Evolutionary conservation across 64 coral and sea anemone genomes (phyloP).

Genomic region (Pocillopora verrucosa): DNA sequence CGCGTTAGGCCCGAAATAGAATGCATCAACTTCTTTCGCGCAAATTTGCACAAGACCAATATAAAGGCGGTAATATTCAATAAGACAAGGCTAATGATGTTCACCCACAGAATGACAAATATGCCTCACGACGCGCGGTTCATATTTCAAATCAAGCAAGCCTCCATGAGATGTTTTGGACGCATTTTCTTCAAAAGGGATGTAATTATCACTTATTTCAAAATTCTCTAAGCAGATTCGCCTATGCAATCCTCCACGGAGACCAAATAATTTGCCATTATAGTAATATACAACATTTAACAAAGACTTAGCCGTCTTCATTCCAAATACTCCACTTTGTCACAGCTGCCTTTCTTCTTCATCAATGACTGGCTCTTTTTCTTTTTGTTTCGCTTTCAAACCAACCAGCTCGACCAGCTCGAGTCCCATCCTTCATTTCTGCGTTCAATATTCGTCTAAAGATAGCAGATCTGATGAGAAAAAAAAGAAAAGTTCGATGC

Average conservation of each 20-base stretch:
- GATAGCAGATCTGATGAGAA: too few species aligned
- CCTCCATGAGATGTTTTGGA: slow-evolving; percentile 61
- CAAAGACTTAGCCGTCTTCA: not conserved
- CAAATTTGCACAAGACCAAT: slow-evolving; percentile 27
- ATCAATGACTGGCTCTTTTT: not conserved
- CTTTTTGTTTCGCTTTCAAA: slow-evolving; percentile 5
- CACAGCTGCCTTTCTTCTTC: slow-evolving; percentile 11
- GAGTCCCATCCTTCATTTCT: not conserved
- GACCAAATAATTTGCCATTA: slow-evolving; percentile 44
- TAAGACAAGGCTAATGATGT: slow-evolving; percentile 30
- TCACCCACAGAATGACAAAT: slow-evolving; percentile 42
- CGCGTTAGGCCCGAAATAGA: slow-evolving; percentile 37
- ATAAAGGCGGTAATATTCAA: slow-evolving; percentile 21
- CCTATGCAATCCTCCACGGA: slow-evolving; percentile 36
- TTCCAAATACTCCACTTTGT: slow-evolving; percentile 1
- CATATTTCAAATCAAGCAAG: slow-evolving; percentile 50
- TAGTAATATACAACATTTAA: slow-evolving; percentile 1
- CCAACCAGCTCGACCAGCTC: slow-evolving; percentile 22
- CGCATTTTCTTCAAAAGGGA: slow-evolving; percentile 42
- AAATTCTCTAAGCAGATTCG: not conserved
- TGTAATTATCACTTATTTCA: not conserved
- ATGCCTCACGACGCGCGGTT: slow-evolving; percentile 31
- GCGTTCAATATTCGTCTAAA: too few species aligned
- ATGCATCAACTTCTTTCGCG: slow-evolving; percentile 19
- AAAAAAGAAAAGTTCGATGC: too few species aligned